Evolutionary conservation across 2,113 vertebrate species (phyloP), one percentile per base, ranked within the genome.

Genomic region (Sylvietta virens): DNA sequence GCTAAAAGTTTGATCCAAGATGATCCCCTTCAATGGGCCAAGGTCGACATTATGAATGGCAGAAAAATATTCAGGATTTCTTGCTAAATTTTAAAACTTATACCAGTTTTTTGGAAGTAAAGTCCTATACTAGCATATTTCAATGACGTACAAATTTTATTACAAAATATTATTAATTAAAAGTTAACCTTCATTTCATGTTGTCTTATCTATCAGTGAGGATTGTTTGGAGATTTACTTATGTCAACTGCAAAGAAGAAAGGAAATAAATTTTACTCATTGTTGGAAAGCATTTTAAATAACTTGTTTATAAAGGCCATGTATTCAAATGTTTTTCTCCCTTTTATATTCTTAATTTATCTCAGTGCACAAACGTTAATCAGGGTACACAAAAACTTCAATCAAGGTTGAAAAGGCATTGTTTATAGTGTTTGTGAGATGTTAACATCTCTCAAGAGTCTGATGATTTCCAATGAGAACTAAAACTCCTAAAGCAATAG

Each of bases 381-480:
- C 95, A 97, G 67, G 92, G 79, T 97, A 88, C 53, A 93, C 21
- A 96, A 86, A 88, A 44, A 72, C n/a, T 66, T 17, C 50, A 90
- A 79, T 94, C 51, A 95, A 95, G 47, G 27, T 76, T 95, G 65
- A 92, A 80, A 86, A 96, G 33, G 20, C 11, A 62, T 83, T 95
- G 54, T 84, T 97, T 94, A 54, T 65, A 84, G 17, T 64, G 31
- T 94, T 51, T 93, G 28, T 67, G 50, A 92, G 84, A 78, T 70
- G 30, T 57, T 73, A 86, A 61, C 54, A 76, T 91, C 80, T 97
- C 92, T 94, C 84, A 77, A 50, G 91, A 81, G 91, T 62, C 60
- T 84, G 94, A 86, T 93, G 58, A 86, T 85, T 57, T 95, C 76
- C 97, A 96, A 94, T 91, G 88, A 97, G 94, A 92, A 71, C 21